Evolutionary conservation across 1,140 invertebrate genomes (phyloP), one percentile per base, ranked within the genome.

Genomic region (Leucophenga varia): DNA sequence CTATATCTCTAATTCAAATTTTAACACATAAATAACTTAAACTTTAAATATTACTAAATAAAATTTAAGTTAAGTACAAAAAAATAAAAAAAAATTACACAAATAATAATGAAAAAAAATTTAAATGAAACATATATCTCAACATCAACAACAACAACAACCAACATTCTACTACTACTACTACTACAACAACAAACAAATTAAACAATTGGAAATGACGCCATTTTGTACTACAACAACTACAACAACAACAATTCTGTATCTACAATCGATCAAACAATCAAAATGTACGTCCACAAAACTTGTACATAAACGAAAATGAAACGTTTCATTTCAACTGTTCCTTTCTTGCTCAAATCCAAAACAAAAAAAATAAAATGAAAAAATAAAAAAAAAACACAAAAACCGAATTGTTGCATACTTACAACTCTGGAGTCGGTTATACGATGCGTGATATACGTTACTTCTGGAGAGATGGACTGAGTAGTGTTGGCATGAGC

Each of bases 391-490:
- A n/a, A n/a, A n/a, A n/a, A n/a, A n/a, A n/a, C n/a, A n/a, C n/a
- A n/a, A n/a, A n/a, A n/a, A n/a, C n/a, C n/a, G n/a, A n/a, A n/a
- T n/a, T n/a, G n/a, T n/a, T n/a, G n/a, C 51, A 55, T 79, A 79
- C 77, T 77, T 78, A 79, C 78, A 77, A 77, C 76, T 79, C 77
- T 77, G 77, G 77, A 91, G 92, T 95, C 87, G 93, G 93, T 82
- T 96, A 95, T 86, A 93, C 90, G 82, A 95, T 93, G 87, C 88
- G 87, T 82, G 93, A 97, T 86, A 96, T 97, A 82, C 86, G 88
- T 78, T 97, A 96, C 85, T 91, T 89, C 83, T 96, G 93, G 93
- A 86, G 88, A 80, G 85, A 87, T 79, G 89, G 90, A 77, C 81
- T 84, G 78, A 83, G 86, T 77, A 93, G 90, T 79, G 90, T 94